Conservation (phyloP, 1,140 invertebrate species). For the Drosophila aff. region DNA sequence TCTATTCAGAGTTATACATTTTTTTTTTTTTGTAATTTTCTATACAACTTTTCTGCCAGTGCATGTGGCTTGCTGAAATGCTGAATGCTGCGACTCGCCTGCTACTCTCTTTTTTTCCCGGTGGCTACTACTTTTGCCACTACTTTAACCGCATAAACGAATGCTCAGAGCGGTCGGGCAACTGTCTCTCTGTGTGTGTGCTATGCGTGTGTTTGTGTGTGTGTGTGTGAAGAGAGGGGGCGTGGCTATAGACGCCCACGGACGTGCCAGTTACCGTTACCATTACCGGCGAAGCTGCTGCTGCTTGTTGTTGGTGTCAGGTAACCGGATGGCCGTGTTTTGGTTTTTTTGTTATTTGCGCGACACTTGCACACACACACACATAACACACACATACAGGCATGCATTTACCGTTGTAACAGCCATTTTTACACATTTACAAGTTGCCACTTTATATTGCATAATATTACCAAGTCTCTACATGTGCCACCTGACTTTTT, state of each 20-base stretch:
- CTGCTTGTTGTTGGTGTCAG: conserved; percentile 38
- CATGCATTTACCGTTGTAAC: conserved; percentile 23
- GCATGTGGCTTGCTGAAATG: conserved; percentile 5
- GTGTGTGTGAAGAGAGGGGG: conserved; percentile 12
- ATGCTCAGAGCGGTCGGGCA: conserved; percentile 23
- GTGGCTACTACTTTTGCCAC: conserved; percentile 41
- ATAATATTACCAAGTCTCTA: conserved; percentile 48
- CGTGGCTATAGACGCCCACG: conserved; percentile 24
- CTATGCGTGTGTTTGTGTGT: background rate
- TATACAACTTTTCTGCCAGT: background rate
- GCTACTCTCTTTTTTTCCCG: conserved; percentile 7
- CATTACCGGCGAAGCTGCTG: conserved; percentile 17
- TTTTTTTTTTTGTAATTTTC: background rate
- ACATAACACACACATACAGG: conserved; percentile 3
- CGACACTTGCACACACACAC: conserved; percentile 29
- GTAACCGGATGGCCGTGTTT: conserved; percentile 44
- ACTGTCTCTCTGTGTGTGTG: conserved; percentile 3
- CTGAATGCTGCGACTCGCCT: conserved; percentile 12
- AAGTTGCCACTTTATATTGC: conserved; percentile 70
- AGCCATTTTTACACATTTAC: conserved; percentile 72
- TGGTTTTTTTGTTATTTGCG: conserved; percentile 70
- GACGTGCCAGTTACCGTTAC: conserved; percentile 40
- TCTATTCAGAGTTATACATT: no score
- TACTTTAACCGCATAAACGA: conserved; percentile 45
- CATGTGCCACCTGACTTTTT: conserved; percentile 51